Conservation (phyloP, 2,113 vertebrate genomes). For the Argyrosomus japonicus region DNA sequence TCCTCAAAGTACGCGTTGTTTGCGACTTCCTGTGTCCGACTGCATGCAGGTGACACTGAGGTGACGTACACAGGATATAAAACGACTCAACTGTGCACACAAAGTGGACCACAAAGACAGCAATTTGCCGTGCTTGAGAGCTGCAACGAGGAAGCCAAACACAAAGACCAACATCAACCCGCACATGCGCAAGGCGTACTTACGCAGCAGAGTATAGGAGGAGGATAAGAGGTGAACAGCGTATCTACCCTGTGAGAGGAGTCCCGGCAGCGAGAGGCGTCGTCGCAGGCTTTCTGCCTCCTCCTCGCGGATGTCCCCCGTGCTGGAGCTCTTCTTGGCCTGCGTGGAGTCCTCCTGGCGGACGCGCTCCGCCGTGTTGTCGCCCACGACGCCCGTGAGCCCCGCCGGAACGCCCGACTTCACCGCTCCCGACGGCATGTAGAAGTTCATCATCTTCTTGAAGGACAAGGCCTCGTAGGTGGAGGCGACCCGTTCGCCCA, state of each 20-base stretch:
- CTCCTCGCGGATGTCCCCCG: slow-evolving; percentile 95
- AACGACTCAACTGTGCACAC: not conserved
- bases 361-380: slow-evolving; percentile 86
- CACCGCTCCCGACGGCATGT: slow-evolving; percentile 70
- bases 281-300: slow-evolving; percentile 91
- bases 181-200: slow-evolving; percentile 64
- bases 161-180: slow-evolving; percentile 29
- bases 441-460: slow-evolving; percentile 97
- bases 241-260: slow-evolving; percentile 96
- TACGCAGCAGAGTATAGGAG: slow-evolving; percentile 76
- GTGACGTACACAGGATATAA: not conserved
- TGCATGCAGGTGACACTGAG: not conserved
- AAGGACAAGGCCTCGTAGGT: slow-evolving; percentile 95
- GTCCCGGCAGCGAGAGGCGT: slow-evolving; percentile 95
- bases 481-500: slow-evolving; percentile 94
- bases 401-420: slow-evolving; percentile 29
- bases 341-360: slow-evolving; percentile 90
- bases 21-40: not conserved
- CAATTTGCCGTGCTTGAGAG: not conserved
- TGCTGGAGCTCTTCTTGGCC: slow-evolving; percentile 97
- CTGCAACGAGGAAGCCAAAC: slow-evolving; percentile 25
- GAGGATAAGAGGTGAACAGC: slow-evolving; percentile 82
- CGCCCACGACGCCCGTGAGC: slow-evolving; percentile 62
- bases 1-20: not conserved
- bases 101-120: slow-evolving; percentile 14